Evolutionary conservation across 2,888 invertebrate genomes (phyloP).

Genomic region (Drosophila pseudotalamancana): DNA sequence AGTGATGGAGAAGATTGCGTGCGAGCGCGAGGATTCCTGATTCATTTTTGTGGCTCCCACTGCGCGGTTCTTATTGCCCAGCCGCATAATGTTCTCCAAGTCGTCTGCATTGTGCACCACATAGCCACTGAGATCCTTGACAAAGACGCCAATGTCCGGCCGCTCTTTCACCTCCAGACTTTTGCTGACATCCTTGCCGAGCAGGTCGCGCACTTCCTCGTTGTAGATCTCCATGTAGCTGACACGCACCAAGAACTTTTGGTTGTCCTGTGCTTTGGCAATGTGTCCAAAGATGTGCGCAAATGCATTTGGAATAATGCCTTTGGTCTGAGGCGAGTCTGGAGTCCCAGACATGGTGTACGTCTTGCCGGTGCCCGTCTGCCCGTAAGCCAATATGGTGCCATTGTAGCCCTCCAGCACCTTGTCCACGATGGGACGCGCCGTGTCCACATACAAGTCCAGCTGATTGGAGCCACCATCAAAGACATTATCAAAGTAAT

Average conservation of each 20-base stretch:
- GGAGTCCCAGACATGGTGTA: slow-evolving; percentile 98
- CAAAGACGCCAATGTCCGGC: slow-evolving; percentile 97
- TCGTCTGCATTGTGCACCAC: slow-evolving; percentile 99
- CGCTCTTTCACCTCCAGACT: slow-evolving; percentile 97
- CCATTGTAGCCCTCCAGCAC: slow-evolving; percentile 99
- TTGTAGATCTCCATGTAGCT: slow-evolving; percentile 99
- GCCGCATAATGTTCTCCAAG: slow-evolving; percentile 96
- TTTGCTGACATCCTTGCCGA: slow-evolving; percentile 94
- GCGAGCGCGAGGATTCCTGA: slow-evolving; percentile 97
- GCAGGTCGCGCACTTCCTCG: slow-evolving; percentile 98
- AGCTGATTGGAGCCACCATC: slow-evolving; percentile 91
- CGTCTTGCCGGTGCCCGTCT: slow-evolving; percentile 99
- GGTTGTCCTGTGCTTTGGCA: slow-evolving; percentile 95
- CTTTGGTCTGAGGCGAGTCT: slow-evolving; percentile 93
- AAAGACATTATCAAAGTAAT: slow-evolving; percentile 98
- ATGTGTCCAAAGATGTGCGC: slow-evolving; percentile 99
- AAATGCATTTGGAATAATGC: slow-evolving; percentile 99
- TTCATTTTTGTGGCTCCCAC: slow-evolving; percentile 99
- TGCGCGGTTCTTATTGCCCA: slow-evolving; percentile 97
- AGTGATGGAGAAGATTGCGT: slow-evolving; percentile 99
- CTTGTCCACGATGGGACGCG: slow-evolving; percentile 98
- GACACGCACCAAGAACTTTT: slow-evolving; percentile 98
- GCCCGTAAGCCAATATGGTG: slow-evolving; percentile 94
- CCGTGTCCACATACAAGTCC: slow-evolving; percentile 98
- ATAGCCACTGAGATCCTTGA: slow-evolving; percentile 98